These are phyloP conservation scores for Tethya wilhelma DNA, from an alignment of 37 sponge, comb jelly and placozoan genomes.

Conservation along the genomic window DNA sequence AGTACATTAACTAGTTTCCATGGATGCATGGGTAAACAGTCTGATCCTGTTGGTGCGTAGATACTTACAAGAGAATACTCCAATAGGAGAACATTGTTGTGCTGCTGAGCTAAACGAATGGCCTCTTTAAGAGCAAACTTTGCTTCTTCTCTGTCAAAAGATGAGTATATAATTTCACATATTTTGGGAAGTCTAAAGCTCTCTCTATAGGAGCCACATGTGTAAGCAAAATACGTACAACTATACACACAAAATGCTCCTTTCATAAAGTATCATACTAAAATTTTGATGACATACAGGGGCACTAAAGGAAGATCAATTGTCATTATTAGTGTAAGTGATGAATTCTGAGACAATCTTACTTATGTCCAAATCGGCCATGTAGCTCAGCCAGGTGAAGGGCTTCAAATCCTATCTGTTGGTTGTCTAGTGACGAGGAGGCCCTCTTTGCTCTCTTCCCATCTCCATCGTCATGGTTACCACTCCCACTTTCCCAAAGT, in stretches of 20 bases:
- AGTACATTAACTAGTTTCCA: background rate
- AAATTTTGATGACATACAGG: background rate
- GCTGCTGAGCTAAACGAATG: conserved; percentile 33
- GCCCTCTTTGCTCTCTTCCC: background rate
- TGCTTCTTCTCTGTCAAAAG: conserved; percentile 30
- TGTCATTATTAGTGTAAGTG: background rate
- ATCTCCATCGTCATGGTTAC: too few relatives aligned
- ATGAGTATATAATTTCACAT: too few relatives aligned
- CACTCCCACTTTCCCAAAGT: too few relatives aligned
- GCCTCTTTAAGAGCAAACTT: conserved; percentile 45
- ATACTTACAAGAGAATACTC: conserved; percentile 24
- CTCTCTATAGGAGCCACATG: too few relatives aligned
- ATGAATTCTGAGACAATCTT: background rate
- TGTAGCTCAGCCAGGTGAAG: conserved; percentile 33
- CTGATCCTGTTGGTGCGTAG: background rate
- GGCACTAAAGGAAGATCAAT: background rate
- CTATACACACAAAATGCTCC: conserved; percentile 17
- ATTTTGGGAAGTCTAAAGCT: too few relatives aligned
- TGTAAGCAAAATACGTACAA: conserved; percentile 10
- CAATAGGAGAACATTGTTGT: conserved; percentile 14
- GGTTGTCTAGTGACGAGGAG: background rate
- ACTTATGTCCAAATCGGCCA: conserved; percentile 48
- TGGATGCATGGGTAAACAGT: background rate
- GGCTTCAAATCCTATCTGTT: conserved; percentile 15
- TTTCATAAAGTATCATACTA: too few relatives aligned